Evolutionary conservation across 2,113 vertebrate genomes (phyloP), one percentile per base, ranked within the genome.

Genomic region (Trogon surrucura): DNA sequence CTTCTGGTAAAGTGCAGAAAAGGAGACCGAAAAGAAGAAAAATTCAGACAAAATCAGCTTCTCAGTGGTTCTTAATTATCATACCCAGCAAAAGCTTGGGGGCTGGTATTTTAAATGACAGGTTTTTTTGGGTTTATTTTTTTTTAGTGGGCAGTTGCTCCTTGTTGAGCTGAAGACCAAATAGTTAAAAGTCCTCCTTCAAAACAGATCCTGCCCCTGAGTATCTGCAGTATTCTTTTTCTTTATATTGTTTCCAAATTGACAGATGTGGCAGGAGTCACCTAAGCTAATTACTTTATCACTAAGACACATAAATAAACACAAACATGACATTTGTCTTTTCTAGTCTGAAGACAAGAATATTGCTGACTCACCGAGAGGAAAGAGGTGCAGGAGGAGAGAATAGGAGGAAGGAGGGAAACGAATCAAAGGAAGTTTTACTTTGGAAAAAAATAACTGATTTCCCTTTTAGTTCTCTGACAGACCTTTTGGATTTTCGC

Each of bases 401-500:
- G 65, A 92, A 86, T 54, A 72, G 73, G 50, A 95, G 58, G 73
- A 95, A 93, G 71, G n/a, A 86, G 44, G 56, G 64, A 80, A 91
- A 82, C 62, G 69, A 87, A 95, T 38, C 77, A 87, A 83, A 91
- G 75, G 41, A 93, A 62, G 65, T 47, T 81, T 84, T 36, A 71
- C n/a, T 74, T 86, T 1, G 61, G 44, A 14, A 61, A 85, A 66
- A 50, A 60, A 32, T 15, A 17, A 5, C 16, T 29, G 5, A 38
- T 91, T 92, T 84, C 57, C 72, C 53, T 66, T 88, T 83, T 60
- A 82, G 18, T 7, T 50, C 54, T 85, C 21, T 72, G 51, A 66
- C 20, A 89, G 57, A 38, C 45, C 41, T 45, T 61, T 14, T 3
- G 8, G 8, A 27, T 67, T 74, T 51, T 47, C 58, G 6, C 10